Percentiles rank a stretch among this genome's conserved stretches.
Evolutionary conservation across 2,113 vertebrate genomes (phyloP).

Genomic region (Chaenocephalus aceratus): DNA sequence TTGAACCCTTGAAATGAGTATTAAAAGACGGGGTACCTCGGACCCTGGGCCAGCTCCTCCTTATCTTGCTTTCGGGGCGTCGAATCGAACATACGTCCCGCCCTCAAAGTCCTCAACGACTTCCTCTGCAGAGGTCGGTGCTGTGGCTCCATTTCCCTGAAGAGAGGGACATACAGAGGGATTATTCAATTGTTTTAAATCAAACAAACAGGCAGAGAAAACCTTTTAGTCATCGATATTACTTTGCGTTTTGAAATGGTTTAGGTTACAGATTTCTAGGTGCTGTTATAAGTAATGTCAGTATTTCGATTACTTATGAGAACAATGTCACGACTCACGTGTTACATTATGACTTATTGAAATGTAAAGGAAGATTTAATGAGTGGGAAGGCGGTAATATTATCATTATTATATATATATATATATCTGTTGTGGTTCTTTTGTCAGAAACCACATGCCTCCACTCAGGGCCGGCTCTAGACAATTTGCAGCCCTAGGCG

Average conservation of each 20-base stretch:
- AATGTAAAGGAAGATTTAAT: too few relatives aligned
- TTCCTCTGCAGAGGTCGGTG: slow-evolving; percentile 80
- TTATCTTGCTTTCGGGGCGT: slow-evolving; percentile 86
- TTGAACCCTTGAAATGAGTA: neutral
- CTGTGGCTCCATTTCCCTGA: slow-evolving; percentile 85
- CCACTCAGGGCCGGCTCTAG: neutral
- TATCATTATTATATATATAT: too few relatives aligned
- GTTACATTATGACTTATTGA: too few relatives aligned
- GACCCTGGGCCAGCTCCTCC: slow-evolving; percentile 91
- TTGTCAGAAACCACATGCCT: too few relatives aligned
- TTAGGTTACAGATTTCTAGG: too few relatives aligned
- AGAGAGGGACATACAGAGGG: slow-evolving; percentile 12
- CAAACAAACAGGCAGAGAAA: neutral
- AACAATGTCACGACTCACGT: too few relatives aligned
- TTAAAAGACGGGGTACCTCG: slow-evolving; percentile 80
- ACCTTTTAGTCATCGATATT: neutral
- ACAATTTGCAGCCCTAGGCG: too few relatives aligned
- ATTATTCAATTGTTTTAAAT: neutral
- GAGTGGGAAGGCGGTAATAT: too few relatives aligned
- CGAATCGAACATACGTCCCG: slow-evolving; percentile 90
- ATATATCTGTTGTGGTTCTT: too few relatives aligned
- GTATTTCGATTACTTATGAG: too few relatives aligned
- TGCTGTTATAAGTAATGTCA: too few relatives aligned
- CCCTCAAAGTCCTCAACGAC: slow-evolving; percentile 80
- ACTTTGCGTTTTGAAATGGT: too few relatives aligned